Evolutionary conservation across 2,113 vertebrate species (phyloP).

Genomic region (Orientallactaga bullata): DNA sequence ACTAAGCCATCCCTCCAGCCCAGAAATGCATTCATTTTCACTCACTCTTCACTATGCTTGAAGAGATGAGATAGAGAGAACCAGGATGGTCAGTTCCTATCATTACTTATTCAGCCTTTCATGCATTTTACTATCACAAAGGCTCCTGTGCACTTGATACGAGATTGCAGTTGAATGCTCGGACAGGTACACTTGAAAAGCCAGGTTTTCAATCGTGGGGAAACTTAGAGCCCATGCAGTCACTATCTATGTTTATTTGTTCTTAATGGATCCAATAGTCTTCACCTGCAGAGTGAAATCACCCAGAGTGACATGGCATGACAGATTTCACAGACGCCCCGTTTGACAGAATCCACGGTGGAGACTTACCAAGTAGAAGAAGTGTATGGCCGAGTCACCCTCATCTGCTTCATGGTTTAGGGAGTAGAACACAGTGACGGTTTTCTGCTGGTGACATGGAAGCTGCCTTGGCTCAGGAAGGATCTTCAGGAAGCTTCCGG

Average conservation of each 20-base stretch:
- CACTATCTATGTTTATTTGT: neutral
- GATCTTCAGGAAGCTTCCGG: constrained; percentile 85
- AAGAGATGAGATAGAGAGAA: neutral
- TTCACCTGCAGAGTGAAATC: neutral
- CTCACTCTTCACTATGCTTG: neutral
- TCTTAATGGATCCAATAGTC: neutral
- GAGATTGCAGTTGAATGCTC: neutral
- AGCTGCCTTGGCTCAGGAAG: constrained; percentile 75
- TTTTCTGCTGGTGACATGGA: constrained; percentile 79
- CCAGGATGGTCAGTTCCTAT: neutral
- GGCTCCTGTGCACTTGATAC: neutral
- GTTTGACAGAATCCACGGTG: neutral
- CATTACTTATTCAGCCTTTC: neutral
- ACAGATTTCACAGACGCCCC: neutral
- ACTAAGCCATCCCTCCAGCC: no score
- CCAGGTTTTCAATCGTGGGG: neutral
- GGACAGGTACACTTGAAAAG: neutral
- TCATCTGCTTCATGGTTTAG: constrained; percentile 77
- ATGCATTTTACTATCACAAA: neutral
- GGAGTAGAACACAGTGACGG: constrained; percentile 71
- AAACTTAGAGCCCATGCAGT: neutral
- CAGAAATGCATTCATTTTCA: neutral
- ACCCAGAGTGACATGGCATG: neutral
- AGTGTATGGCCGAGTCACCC: constrained; percentile 28
- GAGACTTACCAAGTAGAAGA: constrained; percentile 86